Conservation (phyloP, 2,113 vertebrate species). For the Galbula dea region DNA sequence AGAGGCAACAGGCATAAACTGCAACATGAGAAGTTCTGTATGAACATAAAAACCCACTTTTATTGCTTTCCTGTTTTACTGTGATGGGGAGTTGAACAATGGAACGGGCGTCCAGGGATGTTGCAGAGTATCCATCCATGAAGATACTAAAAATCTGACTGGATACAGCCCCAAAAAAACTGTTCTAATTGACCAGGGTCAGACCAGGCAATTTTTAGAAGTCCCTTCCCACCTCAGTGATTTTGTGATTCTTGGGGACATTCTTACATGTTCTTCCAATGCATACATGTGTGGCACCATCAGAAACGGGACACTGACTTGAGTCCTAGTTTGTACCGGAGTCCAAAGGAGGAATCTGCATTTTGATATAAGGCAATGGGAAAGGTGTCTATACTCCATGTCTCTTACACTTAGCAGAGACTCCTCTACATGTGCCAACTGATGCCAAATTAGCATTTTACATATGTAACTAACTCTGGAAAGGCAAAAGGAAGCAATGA, state of each 20-base stretch:
- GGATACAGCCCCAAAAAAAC: not conserved
- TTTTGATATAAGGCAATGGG: not conserved
- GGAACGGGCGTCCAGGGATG: not conserved
- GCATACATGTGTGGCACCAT: not conserved
- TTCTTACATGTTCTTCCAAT: not conserved
- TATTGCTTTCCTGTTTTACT: not conserved
- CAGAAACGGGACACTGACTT: not conserved
- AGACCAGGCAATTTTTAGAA: not conserved
- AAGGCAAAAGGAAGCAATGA: not conserved
- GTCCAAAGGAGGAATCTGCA: not conserved
- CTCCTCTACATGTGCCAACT: not conserved
- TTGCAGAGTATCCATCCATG: not conserved
- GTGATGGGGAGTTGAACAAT: not conserved
- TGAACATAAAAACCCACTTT: not conserved
- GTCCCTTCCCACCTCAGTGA: not conserved
- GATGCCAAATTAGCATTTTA: not conserved
- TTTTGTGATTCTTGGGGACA: not conserved
- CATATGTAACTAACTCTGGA: not conserved
- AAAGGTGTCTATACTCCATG: not conserved
- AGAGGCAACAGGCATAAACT: not conserved
- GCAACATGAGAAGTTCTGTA: not conserved
- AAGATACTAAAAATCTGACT: not conserved
- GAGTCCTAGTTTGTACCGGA: not conserved
- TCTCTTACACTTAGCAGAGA: not conserved
- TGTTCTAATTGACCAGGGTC: not conserved